Base-by-base conservation (phyloP, 2,113 vertebrate species). In the Podilymbus podiceps region DNA sequence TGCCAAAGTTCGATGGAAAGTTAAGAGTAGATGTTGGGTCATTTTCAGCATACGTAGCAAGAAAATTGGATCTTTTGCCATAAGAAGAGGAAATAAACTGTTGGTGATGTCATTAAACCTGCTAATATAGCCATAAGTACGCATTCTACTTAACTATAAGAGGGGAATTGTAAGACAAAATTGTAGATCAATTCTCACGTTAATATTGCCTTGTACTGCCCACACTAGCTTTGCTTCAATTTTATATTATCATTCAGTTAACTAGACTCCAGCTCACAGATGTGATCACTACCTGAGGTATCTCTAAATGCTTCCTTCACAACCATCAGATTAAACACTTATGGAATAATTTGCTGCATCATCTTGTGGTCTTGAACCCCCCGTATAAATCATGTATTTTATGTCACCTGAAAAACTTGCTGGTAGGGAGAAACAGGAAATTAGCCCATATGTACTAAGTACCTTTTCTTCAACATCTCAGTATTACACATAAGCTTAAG, bases 11-110 rank as follows among this genome's bases (percentile, higher is more conserved):
- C 0, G 2, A 84, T 94, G 60, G 73, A 82, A 94, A 87, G 64
- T 94, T 89, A 87, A 89, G 69, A 93, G 55, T 17, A 87, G 76
- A 50, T 91, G n/a, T 79, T 90, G 69, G 88, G 60, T 68, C 60
- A 47, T 7, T 86, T 44, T 87, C 90, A 90, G 88, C 0, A 0
- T 38, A 67, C 13, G 2, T 30, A 69, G 73, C 33, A 89, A 82
- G 86, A 84, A 93, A 93, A 93, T 93, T 49, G 56, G 13, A 90
- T 92, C 52, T 87, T 50, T 64, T 66, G 52, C 35, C n/a, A 6
- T 46, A 49, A 81, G 67, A 72, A 91, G 46, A 56, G 89, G 52
- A 90, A 92, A 93, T 38, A 92, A 85, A 50, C 4, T 3, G 35
- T 28, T 84, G 44, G 5, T 87, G 64, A 85, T 75, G 20, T 64